Percentiles rank a stretch among this genome's conserved stretches.
Evolutionary conservation across 2,888 invertebrate genomes (phyloP).

Genomic region (Sipha maydis): DNA sequence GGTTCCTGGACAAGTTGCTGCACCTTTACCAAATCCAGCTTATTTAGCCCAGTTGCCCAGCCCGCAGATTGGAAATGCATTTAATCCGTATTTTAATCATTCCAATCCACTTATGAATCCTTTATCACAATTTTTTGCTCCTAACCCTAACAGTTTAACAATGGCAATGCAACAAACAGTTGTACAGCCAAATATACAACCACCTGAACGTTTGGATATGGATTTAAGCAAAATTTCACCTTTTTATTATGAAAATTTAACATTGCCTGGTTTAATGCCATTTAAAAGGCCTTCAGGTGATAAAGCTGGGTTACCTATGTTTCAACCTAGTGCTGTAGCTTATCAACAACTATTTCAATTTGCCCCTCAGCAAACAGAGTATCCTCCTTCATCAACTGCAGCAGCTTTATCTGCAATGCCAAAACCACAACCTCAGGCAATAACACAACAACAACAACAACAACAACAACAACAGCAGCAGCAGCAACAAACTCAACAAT

Average conservation of each 20-base stretch:
- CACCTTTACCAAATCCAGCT: slow-evolving; percentile 70
- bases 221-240: slow-evolving; percentile 95
- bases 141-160: slow-evolving; percentile 86
- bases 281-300: slow-evolving; percentile 96
- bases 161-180: slow-evolving; percentile 82
- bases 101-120: slow-evolving; percentile 73
- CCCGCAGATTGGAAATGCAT: slow-evolving; percentile 86
- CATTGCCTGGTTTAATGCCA: slow-evolving; percentile 94
- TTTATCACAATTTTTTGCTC: slow-evolving; percentile 76
- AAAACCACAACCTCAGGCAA: slow-evolving; percentile 49
- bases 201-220: slow-evolving; percentile 96
- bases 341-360: slow-evolving; percentile 95
- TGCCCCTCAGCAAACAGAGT: slow-evolving; percentile 74
- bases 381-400: slow-evolving; percentile 49
- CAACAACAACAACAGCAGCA: slow-evolving; percentile 54
- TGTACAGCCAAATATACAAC: slow-evolving; percentile 91
- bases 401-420: slow-evolving; percentile 48
- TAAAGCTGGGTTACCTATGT: slow-evolving; percentile 95
- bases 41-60: slow-evolving; percentile 53
- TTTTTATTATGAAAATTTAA: slow-evolving; percentile 96
- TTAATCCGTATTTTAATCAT: slow-evolving; percentile 86
- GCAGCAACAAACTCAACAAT: slow-evolving; percentile 49
- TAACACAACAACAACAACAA: slow-evolving; percentile 38
- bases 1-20: slow-evolving; percentile 91
- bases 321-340: slow-evolving; percentile 85